Evolutionary conservation across 1,140 invertebrate genomes (phyloP).

Genomic region (Akabosia matsudoensis): DNA sequence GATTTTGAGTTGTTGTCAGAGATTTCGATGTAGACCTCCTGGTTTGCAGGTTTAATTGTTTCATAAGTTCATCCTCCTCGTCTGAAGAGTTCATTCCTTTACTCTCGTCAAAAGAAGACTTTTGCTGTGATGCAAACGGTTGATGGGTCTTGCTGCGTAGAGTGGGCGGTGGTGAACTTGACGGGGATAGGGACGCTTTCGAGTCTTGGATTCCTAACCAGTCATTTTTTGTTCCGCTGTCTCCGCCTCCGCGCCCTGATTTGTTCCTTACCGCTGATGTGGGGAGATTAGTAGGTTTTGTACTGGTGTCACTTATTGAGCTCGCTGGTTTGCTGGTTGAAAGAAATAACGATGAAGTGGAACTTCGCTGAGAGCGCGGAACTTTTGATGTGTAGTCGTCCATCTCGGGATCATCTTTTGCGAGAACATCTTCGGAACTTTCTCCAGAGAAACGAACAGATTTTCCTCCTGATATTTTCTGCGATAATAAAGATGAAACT

Average conservation of each 20-base stretch:
- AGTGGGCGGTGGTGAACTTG: neutral
- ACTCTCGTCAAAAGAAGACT: neutral
- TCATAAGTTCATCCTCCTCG: neutral
- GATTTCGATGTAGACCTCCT: neutral
- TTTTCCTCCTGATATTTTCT: neutral
- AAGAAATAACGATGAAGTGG: neutral
- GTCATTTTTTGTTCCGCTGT: neutral
- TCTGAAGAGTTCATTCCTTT: neutral
- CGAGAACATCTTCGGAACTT: neutral
- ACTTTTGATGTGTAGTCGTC: slow-evolving; percentile 4
- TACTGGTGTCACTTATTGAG: neutral
- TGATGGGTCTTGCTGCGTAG: neutral
- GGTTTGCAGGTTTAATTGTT: neutral
- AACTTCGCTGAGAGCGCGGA: neutral
- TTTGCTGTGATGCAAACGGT: neutral
- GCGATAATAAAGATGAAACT: neutral
- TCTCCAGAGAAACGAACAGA: neutral
- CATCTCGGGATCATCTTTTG: neutral
- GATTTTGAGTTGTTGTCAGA: neutral
- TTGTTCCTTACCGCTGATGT: neutral
- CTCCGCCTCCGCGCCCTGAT: neutral
- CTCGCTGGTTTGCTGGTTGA: too few species aligned
- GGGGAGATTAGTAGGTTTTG: neutral
- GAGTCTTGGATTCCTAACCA: neutral
- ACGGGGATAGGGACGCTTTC: neutral